These are phyloP conservation scores for Nesoenas mayeri DNA, from an alignment of 2,113 vertebrate genomes.

Conservation along the genomic window DNA sequence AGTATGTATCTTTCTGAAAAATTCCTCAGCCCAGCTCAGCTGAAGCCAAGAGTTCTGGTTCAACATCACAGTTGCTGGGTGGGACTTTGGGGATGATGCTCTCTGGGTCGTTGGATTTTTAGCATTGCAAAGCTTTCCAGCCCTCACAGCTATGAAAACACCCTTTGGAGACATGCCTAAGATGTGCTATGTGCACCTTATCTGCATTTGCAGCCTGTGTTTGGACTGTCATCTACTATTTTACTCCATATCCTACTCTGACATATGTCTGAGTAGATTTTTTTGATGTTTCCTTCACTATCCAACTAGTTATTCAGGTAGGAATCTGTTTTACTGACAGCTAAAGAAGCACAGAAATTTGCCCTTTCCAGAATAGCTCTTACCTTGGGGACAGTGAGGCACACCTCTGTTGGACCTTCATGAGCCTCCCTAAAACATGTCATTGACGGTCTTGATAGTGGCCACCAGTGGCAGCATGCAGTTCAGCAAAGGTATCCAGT, in stretches of 20 bases:
- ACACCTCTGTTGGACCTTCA: not conserved
- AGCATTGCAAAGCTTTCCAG: not conserved
- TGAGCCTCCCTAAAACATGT: not conserved
- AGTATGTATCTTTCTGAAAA: not conserved
- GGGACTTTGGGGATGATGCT: not conserved
- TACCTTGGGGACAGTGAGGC: not conserved
- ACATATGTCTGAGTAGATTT: not conserved
- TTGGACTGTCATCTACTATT: fast-evolving
- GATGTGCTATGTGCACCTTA: not conserved
- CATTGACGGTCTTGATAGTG: not conserved
- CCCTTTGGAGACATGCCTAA: not conserved
- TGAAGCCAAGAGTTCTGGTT: not conserved
- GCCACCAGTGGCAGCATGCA: not conserved
- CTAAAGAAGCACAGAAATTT: not conserved
- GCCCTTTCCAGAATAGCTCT: not conserved
- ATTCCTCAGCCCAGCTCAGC: not conserved
- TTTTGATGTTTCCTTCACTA: not conserved
- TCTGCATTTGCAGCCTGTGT: not conserved
- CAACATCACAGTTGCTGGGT: not conserved
- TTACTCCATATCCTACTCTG: not conserved
- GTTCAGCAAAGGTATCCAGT: not conserved
- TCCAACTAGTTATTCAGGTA: not conserved
- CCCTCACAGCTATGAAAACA: not conserved
- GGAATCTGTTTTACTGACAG: not conserved
- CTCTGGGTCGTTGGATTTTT: not conserved